These are phyloP conservation scores for Bursaphelenchus okinawaensis DNA, from an alignment of 2,888 invertebrate genomes.

Conservation along the genomic window DNA sequence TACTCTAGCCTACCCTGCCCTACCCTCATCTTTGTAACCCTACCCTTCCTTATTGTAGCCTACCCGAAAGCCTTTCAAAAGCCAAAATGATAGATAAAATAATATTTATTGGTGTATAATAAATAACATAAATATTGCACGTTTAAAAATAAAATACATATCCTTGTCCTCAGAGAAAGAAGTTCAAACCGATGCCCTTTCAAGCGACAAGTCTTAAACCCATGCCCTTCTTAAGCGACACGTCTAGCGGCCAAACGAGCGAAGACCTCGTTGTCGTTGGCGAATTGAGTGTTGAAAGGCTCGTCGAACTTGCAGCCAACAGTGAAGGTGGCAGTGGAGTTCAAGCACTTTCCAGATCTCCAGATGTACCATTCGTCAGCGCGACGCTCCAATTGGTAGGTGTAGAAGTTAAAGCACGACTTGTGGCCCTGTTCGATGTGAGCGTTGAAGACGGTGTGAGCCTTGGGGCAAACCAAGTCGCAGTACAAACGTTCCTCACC, in stretches of 20 bases:
- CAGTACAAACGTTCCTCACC: slow-evolving; percentile 53
- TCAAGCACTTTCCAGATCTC: slow-evolving; percentile 48
- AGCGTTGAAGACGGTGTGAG: slow-evolving; percentile 41
- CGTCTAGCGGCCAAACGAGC: slow-evolving; percentile 29
- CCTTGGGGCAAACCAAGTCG: slow-evolving; percentile 55
- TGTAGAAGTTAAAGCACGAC: slow-evolving; percentile 55
- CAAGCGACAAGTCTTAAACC: no score
- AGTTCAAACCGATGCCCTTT: background rate
- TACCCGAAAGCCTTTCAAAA: no score
- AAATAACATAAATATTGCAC: no score
- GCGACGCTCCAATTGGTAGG: slow-evolving; percentile 51
- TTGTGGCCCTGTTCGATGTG: slow-evolving; percentile 40
- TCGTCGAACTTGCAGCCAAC: slow-evolving; percentile 57
- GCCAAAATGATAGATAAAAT: no score
- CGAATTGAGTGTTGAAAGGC: slow-evolving; percentile 53
- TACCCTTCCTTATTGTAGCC: no score
- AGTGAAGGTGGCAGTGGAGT: slow-evolving; percentile 50
- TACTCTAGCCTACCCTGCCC: no score
- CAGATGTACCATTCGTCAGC: slow-evolving; percentile 34
- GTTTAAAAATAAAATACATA: no score
- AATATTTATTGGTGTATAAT: no score
- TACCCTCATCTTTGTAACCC: no score
- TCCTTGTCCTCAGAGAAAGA: no score
- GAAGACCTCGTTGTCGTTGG: slow-evolving; percentile 52
- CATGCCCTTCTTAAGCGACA: background rate